Evolutionary conservation across 1,140 invertebrate genomes (phyloP), one percentile per base, ranked within the genome.

Genomic region (Ceratosolen fusciceps): DNA sequence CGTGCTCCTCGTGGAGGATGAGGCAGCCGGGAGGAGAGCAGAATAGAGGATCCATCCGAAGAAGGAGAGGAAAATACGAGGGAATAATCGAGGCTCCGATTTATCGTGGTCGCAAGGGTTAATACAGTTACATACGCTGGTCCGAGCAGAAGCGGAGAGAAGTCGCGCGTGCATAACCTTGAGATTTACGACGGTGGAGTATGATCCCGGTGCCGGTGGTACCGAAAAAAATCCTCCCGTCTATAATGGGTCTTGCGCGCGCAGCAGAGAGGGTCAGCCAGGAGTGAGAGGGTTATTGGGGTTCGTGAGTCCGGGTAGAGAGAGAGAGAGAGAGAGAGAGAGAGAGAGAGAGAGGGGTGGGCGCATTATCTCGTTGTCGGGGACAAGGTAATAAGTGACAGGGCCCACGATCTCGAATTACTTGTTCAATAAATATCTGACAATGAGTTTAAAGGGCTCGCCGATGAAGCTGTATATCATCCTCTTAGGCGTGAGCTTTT

Each of bases 41-140:
- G 31, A 26, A 54, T 26, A 31, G 43, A 49, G 68, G 0, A 0
- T 37, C 43, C 29, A 24, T 12, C 3, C 26, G n/a, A 2, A 26
- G 49, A 58, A 31, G 31, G 7, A 58, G 74, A 47, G 10, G 70
- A 62, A 74, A 67, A 54, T 82, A 85, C 85, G 87, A 86, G 85
- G 84, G 87, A 84, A 88, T 88, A 88, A 89, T 89, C 88, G 88
- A 87, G 86, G 84, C 84, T 81, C 83, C 87, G 86, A 88, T 88
- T 88, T 89, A 89, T 89, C 87, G 88, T 85, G 85, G 78, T 74
- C 78, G 78, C 78, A 26, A 62, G 86, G 86, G 87, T 88, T 88
- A 89, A 89, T 87, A 87, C 87, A 85, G 84, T 86, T 87, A 85
- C 81, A 80, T 82, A 81, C 80, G 80, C 78, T 34, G 76, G 82